Base-by-base conservation (phyloP, 2,797 vertebrate genomes). In the Amblyopsis hoosieri region DNA sequence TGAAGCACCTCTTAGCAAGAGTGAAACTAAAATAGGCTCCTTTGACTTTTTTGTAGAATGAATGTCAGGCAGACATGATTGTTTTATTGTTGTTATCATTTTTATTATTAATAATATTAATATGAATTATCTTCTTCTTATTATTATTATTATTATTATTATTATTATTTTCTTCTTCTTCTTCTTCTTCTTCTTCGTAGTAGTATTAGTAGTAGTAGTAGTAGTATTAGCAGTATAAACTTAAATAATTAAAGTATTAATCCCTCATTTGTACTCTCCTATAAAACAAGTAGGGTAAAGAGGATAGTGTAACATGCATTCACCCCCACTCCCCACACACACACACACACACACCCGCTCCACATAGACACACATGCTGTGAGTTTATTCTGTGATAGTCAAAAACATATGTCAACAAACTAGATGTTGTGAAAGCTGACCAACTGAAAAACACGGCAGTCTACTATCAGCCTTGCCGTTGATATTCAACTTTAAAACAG, bases 401-500 rank as follows among this genome's bases (percentile, higher is more conserved):
- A 60, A 81, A 56, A 70, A 55, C 64, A 67, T 53, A 64, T 69
- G 60, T 71, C 69, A 64, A 76, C 73, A 69, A 54, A 60, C 66
- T 55, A 42, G 69, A 49, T 64, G 64, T 64, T 19, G 1, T 54
- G 45, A 66, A 53, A 60, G 69, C 59, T 69, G 67, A 73, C 67
- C 68, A 71, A 75, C 69, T 56, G 42, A 61, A 57, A 62, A 54
- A 63, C 74, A 66, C 56, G 60, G 70, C 61, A 66, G 71, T 79
- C 54, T 67, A 55, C 71, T 75, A 67, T 67, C 76, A 6, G 7
- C 33, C 33, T 85, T 87, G 72, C 58, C 73, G 86, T 83, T 85
- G 84, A 90, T 86, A 75, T 83, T 45, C 64, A 80, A 80, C 78
- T 80, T 77, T 84, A 62, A 75, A 78, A 81, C 73, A 67, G 79